phyloP scores from a whole-genome alignment of 2,797 vertebrate species.

The Acanthurus leucopareius region DNA sequence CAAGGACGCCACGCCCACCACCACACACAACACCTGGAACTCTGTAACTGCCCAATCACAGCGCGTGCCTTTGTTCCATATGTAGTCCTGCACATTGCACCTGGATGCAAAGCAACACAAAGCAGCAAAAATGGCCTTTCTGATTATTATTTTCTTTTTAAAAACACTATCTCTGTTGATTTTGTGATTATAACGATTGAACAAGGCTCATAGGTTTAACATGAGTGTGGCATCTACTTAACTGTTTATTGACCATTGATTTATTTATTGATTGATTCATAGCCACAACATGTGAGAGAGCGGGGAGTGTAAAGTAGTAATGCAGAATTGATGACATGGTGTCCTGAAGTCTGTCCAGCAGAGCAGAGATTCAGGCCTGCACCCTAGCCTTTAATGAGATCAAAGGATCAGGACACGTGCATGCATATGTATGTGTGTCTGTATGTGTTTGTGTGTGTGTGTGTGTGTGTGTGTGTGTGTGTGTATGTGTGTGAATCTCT shows the following conservation, averaged over 20 bases:
- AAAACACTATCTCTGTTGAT: neutral
- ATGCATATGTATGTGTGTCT: constrained; percentile 5
- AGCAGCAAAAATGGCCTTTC: neutral
- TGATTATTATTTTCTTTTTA: neutral
- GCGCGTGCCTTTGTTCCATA: constrained; percentile 97
- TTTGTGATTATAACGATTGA: too few species aligned
- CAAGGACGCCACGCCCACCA: constrained; percentile 90
- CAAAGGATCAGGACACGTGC: constrained; percentile 72
- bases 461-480: constrained; percentile 5
- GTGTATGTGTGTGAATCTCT: constrained; percentile 18
- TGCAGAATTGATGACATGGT: constrained; percentile 53
- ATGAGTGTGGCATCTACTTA: neutral
- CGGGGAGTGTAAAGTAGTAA: constrained; percentile 51
- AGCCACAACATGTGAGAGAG: constrained; percentile 25
- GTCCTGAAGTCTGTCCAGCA: constrained; percentile 62
- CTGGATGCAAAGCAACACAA: constrained; percentile 53
- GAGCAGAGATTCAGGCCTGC: constrained; percentile 63
- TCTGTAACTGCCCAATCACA: constrained; percentile 97
- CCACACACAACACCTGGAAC: constrained; percentile 96
- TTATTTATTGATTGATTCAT: too few species aligned
- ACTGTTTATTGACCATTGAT: constrained; percentile 27
- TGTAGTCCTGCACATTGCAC: constrained; percentile 93
- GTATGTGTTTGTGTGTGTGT: constrained; percentile 11
- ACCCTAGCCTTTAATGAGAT: constrained; percentile 75
- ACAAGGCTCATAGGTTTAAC: constrained; percentile 8